Conservation (phyloP, 2,888 invertebrate species). For the Mechanitis messenoides region DNA sequence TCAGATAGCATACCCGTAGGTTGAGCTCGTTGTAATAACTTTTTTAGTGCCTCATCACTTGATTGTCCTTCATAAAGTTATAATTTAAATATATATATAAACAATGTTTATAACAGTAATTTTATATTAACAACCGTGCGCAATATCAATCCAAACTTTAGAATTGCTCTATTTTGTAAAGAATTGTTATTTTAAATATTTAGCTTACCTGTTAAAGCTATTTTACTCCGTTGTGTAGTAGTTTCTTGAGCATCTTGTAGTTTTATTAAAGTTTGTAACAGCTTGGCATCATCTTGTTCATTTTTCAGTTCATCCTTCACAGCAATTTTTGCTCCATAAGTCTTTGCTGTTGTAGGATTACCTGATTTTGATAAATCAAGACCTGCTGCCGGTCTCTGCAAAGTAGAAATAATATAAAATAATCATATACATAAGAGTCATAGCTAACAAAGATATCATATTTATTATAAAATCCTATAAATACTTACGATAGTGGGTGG, state of each 20-base stretch:
- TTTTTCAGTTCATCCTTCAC: conserved; percentile 59
- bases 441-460: conserved; percentile 35
- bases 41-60: conserved; percentile 64
- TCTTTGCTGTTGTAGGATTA: conserved; percentile 43
- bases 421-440: conserved; percentile 56
- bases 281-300: conserved; percentile 62
- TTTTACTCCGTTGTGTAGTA: conserved; percentile 59
- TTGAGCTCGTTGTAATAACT: conserved; percentile 56
- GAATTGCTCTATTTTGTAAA: background rate
- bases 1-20: conserved; percentile 59
- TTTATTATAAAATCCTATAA: conserved; percentile 10
- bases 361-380: conserved; percentile 38
- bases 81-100: background rate
- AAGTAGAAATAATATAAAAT: conserved; percentile 56
- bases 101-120: background rate
- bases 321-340: conserved; percentile 61
- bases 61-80: conserved; percentile 55
- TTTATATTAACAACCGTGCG: background rate
- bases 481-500: conserved; percentile 49
- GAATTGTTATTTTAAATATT: background rate
- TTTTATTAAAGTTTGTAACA: conserved; percentile 70
- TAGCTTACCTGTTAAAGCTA: conserved; percentile 58
- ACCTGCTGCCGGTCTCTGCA: conserved; percentile 41
- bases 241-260: conserved; percentile 67
- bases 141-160: background rate